phyloP scores from a whole-genome alignment of 2,113 vertebrate genomes.

The Dasyurus viverrinus region DNA sequence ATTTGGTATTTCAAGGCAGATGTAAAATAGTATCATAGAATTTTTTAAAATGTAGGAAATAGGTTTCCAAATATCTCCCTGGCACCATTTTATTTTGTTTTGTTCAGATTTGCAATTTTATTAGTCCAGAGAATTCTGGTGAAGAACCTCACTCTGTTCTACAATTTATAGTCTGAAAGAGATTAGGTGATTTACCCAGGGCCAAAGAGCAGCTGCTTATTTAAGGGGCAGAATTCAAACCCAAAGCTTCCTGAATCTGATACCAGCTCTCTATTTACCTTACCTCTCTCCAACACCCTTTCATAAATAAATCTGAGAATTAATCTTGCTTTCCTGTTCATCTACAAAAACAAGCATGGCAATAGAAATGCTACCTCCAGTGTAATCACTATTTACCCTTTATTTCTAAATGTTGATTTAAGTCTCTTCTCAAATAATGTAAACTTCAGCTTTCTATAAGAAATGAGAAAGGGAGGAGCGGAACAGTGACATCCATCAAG shows the following conservation, averaged over 20 bases:
- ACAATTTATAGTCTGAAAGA: not conserved
- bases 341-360: not conserved
- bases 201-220: not conserved
- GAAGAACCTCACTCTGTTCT: not conserved
- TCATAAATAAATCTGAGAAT: conserved; percentile 37
- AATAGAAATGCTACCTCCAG: conserved; percentile 28
- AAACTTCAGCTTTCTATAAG: not conserved
- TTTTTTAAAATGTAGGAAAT: not conserved
- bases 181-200: not conserved
- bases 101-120: not conserved
- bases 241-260: not conserved
- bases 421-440: conserved; percentile 27
- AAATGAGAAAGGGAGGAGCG: not conserved
- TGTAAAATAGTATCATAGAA: not conserved
- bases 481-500: conserved; percentile 1
- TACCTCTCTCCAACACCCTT: conserved; percentile 12
- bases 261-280: not conserved
- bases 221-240: not conserved
- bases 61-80: not conserved
- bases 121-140: not conserved
- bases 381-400: conserved; percentile 20
- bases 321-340: conserved; percentile 12
- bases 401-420: conserved; percentile 15
- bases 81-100: not conserved
- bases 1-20: not conserved